A percentile compares a stretch with the other conserved stretches of the same genome.
Evolutionary conservation across 2,113 vertebrate species (phyloP).

Genomic region (Talpa occidentalis): DNA sequence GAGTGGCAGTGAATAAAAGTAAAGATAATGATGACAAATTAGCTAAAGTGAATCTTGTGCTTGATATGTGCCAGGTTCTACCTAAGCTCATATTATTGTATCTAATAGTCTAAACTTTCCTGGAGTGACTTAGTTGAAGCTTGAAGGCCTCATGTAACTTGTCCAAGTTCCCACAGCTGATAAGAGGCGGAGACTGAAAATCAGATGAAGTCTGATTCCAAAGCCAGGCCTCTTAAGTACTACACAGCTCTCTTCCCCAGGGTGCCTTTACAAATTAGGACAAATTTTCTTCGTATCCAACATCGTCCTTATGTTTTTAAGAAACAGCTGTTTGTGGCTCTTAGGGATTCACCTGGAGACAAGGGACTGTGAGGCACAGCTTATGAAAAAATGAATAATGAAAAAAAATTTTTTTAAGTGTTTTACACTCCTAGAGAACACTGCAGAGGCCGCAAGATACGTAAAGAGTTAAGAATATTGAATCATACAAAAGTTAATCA

Average conservation of each 20-base stretch:
- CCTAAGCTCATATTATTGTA: not conserved
- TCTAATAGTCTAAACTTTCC: not conserved
- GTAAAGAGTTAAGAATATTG: constrained; percentile 14
- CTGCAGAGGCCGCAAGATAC: not conserved
- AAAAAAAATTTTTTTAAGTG: not conserved
- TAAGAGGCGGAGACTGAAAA: not conserved
- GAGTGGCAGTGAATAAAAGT: not conserved
- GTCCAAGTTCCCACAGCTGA: not conserved
- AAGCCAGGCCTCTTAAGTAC: not conserved
- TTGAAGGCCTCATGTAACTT: not conserved
- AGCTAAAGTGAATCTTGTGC: not conserved
- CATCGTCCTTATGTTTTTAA: not conserved
- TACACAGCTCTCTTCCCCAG: not conserved
- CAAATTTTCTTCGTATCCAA: not conserved
- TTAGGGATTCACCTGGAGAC: not conserved
- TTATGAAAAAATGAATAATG: not conserved
- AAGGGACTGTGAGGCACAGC: not conserved
- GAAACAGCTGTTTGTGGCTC: not conserved
- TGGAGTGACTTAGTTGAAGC: not conserved
- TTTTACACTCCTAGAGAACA: not conserved
- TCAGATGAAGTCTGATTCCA: not conserved
- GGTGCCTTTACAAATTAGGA: not conserved
- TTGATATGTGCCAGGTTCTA: not conserved
- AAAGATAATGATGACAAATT: not conserved
- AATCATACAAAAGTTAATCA: constrained; percentile 22